Evolutionary conservation across 2,113 vertebrate species (phyloP).

Genomic region (Onychostruthus taczanowskii): DNA sequence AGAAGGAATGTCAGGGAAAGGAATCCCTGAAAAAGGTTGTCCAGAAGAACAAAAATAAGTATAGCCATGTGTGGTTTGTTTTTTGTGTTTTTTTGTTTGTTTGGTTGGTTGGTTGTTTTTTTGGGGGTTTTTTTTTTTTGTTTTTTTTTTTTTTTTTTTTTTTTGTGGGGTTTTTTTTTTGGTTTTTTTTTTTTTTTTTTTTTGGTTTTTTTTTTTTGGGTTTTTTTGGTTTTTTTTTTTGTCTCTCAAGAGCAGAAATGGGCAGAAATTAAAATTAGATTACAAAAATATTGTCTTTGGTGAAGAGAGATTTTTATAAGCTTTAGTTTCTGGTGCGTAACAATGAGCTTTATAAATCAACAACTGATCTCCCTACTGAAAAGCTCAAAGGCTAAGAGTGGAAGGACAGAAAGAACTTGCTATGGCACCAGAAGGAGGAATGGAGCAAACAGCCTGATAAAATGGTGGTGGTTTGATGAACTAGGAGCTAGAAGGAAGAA

Average conservation of each 20-base stretch:
- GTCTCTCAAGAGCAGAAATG: neutral
- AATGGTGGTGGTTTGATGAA: neutral
- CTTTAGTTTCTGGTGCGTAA: neutral
- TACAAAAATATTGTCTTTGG: neutral
- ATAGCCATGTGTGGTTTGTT: neutral
- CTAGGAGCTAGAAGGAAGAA: neutral
- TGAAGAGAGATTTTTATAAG: slow-evolving; percentile 17
- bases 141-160: no score
- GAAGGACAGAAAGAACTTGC: neutral
- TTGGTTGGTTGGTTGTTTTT: no score
- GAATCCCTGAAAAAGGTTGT: neutral
- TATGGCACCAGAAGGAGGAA: neutral
- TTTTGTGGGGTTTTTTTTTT: no score
- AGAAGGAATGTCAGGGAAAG: neutral
- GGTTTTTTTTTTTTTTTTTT: no score
- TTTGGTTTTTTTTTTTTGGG: no score
- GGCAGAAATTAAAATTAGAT: slow-evolving; percentile 14
- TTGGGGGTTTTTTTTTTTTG: neutral
- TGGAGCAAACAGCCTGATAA: neutral
- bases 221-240: no score
- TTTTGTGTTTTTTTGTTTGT: no score
- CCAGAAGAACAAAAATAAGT: neutral
- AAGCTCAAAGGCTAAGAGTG: neutral
- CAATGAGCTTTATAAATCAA: slow-evolving; percentile 42
- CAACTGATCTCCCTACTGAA: slow-evolving; percentile 31